Evolutionary conservation across 2,888 invertebrate genomes (phyloP).

Genomic region (Crepidodera aurea): DNA sequence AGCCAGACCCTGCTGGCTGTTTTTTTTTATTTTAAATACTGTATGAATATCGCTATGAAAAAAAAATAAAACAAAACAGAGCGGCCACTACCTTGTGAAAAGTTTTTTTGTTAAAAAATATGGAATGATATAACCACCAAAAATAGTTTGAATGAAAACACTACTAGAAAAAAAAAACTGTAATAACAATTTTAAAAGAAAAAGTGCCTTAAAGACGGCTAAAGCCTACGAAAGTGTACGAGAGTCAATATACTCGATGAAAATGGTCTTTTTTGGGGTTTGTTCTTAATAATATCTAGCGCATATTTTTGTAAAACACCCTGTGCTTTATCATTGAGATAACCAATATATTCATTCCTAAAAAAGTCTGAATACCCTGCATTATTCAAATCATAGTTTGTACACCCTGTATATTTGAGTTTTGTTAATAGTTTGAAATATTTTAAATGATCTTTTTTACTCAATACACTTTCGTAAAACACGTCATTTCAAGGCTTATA

Average conservation of each 20-base stretch:
- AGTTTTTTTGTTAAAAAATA: constrained; percentile 16
- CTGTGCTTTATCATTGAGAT: too few relatives aligned
- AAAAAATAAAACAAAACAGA: constrained; percentile 27
- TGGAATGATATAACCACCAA: constrained; percentile 26
- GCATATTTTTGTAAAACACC: too few relatives aligned
- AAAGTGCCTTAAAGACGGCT: neutral
- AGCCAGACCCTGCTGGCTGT: constrained; percentile 33
- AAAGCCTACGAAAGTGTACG: neutral
- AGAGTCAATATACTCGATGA: neutral
- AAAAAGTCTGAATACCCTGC: too few relatives aligned
- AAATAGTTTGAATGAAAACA: constrained; percentile 20
- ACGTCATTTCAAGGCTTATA: constrained; percentile 3
- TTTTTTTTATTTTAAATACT: constrained; percentile 25
- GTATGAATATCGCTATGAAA: constrained; percentile 26
- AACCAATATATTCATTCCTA: too few relatives aligned
- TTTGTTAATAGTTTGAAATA: neutral
- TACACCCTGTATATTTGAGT: too few relatives aligned
- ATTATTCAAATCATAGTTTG: too few relatives aligned
- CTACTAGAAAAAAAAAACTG: constrained; percentile 21
- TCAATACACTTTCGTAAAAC: constrained; percentile 6
- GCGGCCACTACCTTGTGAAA: constrained; percentile 33
- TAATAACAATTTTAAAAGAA: constrained; percentile 12
- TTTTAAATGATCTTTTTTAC: neutral
- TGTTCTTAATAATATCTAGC: neutral
- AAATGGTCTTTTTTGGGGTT: neutral